Conservation (phyloP, 2,797 vertebrate species). For the Pipistrellus nathusii region DNA sequence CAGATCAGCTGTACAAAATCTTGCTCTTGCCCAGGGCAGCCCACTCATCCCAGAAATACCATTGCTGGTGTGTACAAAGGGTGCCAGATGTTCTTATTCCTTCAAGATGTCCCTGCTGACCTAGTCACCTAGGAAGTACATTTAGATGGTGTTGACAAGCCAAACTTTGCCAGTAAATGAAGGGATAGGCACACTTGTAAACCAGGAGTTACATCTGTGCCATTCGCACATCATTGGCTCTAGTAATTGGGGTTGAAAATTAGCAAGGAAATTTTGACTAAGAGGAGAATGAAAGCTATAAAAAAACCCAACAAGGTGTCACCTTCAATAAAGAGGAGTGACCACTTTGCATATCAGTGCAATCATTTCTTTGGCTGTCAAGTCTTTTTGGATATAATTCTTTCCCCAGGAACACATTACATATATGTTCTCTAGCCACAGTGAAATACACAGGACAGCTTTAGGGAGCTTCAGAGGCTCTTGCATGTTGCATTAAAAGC, state of each 20-base stretch:
- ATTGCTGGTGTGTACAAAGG: constrained; percentile 58
- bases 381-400: background rate
- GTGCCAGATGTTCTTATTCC: constrained; percentile 63
- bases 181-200: background rate
- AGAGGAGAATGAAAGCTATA: background rate
- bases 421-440: background rate
- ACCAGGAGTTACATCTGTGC: background rate
- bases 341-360: background rate
- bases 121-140: constrained; percentile 37
- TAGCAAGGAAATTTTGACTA: background rate
- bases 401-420: background rate
- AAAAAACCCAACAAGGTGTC: background rate
- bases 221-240: background rate
- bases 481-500: background rate
- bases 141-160: background rate
- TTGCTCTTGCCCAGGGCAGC: constrained; percentile 54
- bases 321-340: constrained; percentile 11
- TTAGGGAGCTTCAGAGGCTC: background rate
- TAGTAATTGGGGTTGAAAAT: background rate
- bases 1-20: constrained; percentile 53
- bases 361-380: background rate
- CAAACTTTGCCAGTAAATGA: background rate
- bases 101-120: constrained; percentile 65
- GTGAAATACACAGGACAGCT: background rate
- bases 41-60: constrained; percentile 63